Conservation (phyloP, 1,140 invertebrate species). For the Sycobia sp. region DNA sequence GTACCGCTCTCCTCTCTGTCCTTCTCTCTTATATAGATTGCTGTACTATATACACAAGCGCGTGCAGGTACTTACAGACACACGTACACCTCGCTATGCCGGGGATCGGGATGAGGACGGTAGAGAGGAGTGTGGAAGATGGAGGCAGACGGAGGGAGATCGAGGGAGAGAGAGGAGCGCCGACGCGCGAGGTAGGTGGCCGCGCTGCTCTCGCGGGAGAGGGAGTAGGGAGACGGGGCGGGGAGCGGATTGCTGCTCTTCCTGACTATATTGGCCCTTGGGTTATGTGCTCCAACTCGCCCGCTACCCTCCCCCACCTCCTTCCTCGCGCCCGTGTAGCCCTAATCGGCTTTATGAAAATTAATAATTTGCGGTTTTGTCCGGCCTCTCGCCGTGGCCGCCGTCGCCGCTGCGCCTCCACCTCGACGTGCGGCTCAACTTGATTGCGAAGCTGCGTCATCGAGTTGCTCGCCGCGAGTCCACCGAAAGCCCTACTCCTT, state of each 20-base stretch:
- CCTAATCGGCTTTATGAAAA: constrained; percentile 28
- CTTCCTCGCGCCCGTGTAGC: neutral
- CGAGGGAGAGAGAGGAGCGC: constrained; percentile 25
- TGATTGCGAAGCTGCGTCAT: no score
- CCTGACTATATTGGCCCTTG: constrained; percentile 13
- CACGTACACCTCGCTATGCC: no score
- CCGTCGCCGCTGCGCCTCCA: no score
- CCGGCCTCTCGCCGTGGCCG: neutral
- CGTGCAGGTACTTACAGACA: neutral
- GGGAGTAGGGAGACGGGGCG: no score
- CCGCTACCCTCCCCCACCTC: no score
- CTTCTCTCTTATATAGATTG: constrained; percentile 37
- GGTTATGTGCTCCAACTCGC: no score
- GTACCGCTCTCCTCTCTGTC: no score
- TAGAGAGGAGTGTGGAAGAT: constrained; percentile 31
- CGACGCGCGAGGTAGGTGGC: constrained; percentile 39
- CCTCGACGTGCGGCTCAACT: no score
- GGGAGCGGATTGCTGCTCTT: no score
- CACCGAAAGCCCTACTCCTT: neutral
- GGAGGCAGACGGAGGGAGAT: constrained; percentile 19
- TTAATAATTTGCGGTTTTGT: constrained; percentile 29
- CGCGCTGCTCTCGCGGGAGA: constrained; percentile 14
- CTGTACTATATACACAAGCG: neutral
- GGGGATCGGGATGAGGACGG: constrained; percentile 23
- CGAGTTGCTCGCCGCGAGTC: neutral